Conservation (phyloP, 2,113 vertebrate genomes). For the Bufo bufo region DNA sequence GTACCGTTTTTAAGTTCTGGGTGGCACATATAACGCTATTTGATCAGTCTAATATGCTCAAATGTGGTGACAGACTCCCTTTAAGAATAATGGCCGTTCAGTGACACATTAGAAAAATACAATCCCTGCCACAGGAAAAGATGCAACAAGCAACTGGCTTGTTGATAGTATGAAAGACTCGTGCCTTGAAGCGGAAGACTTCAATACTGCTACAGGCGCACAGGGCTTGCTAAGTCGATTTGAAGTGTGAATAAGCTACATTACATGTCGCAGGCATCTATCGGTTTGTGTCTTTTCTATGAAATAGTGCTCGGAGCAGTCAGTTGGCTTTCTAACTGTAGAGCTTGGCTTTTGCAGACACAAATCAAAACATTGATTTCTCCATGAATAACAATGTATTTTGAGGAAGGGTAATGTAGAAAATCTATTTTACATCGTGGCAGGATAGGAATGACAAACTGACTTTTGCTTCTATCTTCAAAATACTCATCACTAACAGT, state of each 20-base stretch:
- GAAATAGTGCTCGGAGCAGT: constrained; percentile 1
- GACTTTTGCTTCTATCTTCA: not conserved
- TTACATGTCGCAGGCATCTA: not conserved
- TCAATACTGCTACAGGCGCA: not conserved
- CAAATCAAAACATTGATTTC: constrained; percentile 52
- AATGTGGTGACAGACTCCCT: too few relatives aligned
- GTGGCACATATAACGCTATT: too few relatives aligned
- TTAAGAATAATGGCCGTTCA: not conserved
- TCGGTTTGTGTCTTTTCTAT: not conserved
- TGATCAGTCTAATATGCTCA: too few relatives aligned
- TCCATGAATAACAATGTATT: constrained; percentile 49
- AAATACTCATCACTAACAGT: constrained; percentile 40
- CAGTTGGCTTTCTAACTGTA: not conserved
- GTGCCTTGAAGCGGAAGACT: not conserved
- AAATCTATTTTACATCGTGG: constrained; percentile 39
- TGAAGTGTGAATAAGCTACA: constrained; percentile 26
- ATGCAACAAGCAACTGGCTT: not conserved
- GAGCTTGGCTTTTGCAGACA: constrained; percentile 9
- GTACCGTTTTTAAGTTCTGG: too few relatives aligned
- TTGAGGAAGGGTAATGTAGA: constrained; percentile 36
- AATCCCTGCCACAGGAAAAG: not conserved
- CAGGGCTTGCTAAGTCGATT: not conserved
- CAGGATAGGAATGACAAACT: constrained; percentile 12
- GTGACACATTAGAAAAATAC: not conserved
- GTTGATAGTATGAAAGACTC: not conserved